Base-by-base conservation (phyloP, 2,888 invertebrate species). In the Habrosyne pyritoides region DNA sequence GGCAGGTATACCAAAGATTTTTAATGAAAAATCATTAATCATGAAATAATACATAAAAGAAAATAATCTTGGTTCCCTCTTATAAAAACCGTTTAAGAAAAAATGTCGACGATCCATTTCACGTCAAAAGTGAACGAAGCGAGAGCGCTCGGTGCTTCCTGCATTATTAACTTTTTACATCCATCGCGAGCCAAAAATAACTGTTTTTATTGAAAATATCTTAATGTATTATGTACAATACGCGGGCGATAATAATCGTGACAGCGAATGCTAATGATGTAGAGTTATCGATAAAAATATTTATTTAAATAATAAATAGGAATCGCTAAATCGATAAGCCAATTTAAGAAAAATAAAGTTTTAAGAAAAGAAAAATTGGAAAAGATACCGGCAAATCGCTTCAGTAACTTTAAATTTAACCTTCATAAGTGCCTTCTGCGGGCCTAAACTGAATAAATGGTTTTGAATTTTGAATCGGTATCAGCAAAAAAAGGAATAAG, bases 91-190 rank as follows among this genome's bases (percentile, higher is more conserved):
- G 12, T 36, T 60, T 49, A n/a, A 10, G 47, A 28, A 30, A 21
- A 21, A 28, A 28, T 49, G 26, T 28, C 18, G 26, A 8, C 49
- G 50, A 50, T 50, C 47, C 47, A 36, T 42, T 52, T 52, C 52
- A 36, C 22, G 24, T 36, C 33, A 46, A 36, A 46, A 22, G 22
- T 24, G 33, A 36, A 42, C 14, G 28, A 59, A 55, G 55, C 33
- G 56, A 49, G 56, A 53, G 53, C 49, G 21, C 50, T 8, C 26
- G 51, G 10, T 1, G 14, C 65, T 69, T 69, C 69, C 69, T 70
- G 65, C 21, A 60, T 55, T 60, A 61, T 63, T 61, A 63, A 54
- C 7, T 28, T 55, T 50, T 51, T 54, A 47, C 47, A 47, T 47
- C 30, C 46, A 21, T 47, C 12, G 24, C 42, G 53, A 26, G 50